Base-by-base conservation (phyloP, 2,888 invertebrate genomes). In the Autographa pulchrina region DNA sequence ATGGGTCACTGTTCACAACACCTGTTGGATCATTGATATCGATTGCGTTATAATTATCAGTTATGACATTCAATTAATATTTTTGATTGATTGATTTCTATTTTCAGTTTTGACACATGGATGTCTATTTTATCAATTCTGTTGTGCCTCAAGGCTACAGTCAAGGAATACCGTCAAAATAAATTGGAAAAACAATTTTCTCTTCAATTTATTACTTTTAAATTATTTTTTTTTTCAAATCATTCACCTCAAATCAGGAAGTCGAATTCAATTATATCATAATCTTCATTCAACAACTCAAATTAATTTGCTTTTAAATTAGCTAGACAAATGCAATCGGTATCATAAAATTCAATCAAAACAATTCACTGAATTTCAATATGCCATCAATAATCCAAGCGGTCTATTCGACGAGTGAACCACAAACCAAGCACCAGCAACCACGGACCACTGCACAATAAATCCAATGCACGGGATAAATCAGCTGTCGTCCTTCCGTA, bases 391-490 rank as follows among this genome's bases (percentile, higher is more conserved):
- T 81, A 77, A 83, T 85, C 78, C 86, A 85, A 78, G 77, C 72
- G 74, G 78, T 74, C 74, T 72, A 75, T 75, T 75, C 71, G 79
- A 73, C 64, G 54, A 70, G 82, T 83, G 85, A 90, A 86, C 90
- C 91, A 89, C 87, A 78, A 90, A 90, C 91, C 91, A 82, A 86
- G 81, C 91, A 90, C 89, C 91, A 85, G 80, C 78, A 81, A 84
- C 82, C 78, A 82, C 89, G 86, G 86, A 85, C 83, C 93, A 92
- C 94, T 92, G 90, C 93, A 93, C 93, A 91, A 90, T 88, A 87
- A 93, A 92, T 93, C 92, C 92, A 94, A 92, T 91, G 91, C 76
- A 86, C 91, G 89, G 88, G 90, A 89, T 87, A 91, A 90, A 91
- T 89, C 91, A 89, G 92, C 89, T 90, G 91, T 76, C 83, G 88